Evolutionary conservation across 2,888 invertebrate genomes (phyloP).

Genomic region (Uloborus plumipes): DNA sequence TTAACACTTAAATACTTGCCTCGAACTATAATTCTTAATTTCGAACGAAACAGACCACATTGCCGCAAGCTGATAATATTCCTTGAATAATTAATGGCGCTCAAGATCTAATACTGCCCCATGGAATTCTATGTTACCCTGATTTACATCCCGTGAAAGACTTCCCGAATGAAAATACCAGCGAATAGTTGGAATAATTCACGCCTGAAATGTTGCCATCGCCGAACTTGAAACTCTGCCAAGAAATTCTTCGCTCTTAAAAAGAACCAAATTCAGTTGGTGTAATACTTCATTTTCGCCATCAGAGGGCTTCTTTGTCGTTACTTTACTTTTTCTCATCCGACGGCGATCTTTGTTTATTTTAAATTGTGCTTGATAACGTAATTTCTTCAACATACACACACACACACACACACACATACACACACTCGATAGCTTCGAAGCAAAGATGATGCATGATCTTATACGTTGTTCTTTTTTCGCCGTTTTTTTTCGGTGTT

Average conservation of each 20-base stretch:
- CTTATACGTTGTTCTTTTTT: background rate
- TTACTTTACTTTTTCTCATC: constrained; percentile 3
- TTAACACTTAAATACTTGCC: no score
- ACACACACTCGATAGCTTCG: constrained; percentile 34
- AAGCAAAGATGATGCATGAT: constrained; percentile 37
- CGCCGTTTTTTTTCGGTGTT: constrained; percentile 2
- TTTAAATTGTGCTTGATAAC: constrained; percentile 50
- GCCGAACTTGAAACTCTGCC: constrained; percentile 40
- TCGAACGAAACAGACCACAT: no score
- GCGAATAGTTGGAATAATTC: no score
- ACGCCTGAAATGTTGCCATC: background rate
- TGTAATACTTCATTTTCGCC: constrained; percentile 53
- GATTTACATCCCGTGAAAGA: no score
- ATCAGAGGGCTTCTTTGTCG: constrained; percentile 3
- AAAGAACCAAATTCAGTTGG: constrained; percentile 27
- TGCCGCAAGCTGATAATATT: no score
- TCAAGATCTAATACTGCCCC: no score
- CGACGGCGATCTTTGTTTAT: constrained; percentile 44
- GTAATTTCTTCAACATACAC: constrained; percentile 42
- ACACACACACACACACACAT: constrained; percentile 27
- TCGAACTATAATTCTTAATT: no score
- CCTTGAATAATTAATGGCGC: no score
- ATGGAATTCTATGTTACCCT: no score
- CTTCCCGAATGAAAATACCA: no score
- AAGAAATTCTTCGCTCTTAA: constrained; percentile 23